Evolutionary conservation across 2,113 vertebrate species (phyloP), one percentile per base, ranked within the genome.

Genomic region (Dicaeum eximium): DNA sequence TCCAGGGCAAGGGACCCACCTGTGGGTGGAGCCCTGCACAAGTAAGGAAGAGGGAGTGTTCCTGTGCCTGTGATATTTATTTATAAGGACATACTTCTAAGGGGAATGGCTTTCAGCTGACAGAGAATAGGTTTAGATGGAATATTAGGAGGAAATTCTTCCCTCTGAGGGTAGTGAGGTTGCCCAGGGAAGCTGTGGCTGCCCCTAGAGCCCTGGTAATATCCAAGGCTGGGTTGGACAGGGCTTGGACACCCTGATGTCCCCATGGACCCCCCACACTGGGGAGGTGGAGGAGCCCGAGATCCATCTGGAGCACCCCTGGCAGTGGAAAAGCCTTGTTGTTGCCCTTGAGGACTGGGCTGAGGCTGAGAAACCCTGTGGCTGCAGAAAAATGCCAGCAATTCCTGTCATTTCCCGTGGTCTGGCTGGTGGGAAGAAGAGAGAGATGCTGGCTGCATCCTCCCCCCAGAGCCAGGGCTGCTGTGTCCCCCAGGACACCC

Each of bases 311-410:
- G 19, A 61, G 48, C 40, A 73, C 17, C 54, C 3, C 0, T 3
- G 8, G 58, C 50, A 44, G 22, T 44, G 54, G 66, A 13, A 83
- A 58, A 86, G 37, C 12, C 13, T 88, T 1, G 0, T 10, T 8
- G 1, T 7, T 58, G 24, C 28, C 83, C 83, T 10, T 12, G 23
- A 33, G 66, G 44, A 24, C 45, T 60, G 74, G 64, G 16, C 7
- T 38, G 70, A 90, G 47, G 40, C 58, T 80, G 57, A 74, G 54
- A 37, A 90, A 44, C 12, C 21, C 66, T 81, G 69, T 64, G 82
- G 74, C 44, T 91, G 48, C 81, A 62, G 70, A 95, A 75, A 50
- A 94, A 96, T 86, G 71, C 28, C 80, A 86, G 67, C 44, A 94
- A 83, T 91, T 48, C 58, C 87, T 77, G 75, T 71, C 20, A 67